These are phyloP conservation scores for Typhlomys cinereus DNA, from an alignment of 2,113 vertebrate species.

Conservation along the genomic window DNA sequence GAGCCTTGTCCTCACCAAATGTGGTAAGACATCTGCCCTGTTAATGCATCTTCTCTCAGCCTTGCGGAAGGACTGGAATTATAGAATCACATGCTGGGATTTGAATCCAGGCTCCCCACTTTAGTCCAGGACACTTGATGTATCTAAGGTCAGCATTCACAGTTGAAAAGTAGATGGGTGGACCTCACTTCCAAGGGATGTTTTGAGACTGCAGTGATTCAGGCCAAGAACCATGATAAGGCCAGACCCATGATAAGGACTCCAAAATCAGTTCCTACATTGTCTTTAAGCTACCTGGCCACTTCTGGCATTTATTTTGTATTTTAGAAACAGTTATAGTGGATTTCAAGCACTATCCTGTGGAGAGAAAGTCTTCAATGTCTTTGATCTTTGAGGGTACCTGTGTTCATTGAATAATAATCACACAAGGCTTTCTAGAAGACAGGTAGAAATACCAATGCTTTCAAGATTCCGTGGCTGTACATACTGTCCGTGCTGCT, in stretches of 20 bases:
- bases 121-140: not conserved
- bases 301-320: not conserved
- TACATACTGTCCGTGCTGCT: not conserved
- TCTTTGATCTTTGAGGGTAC: not conserved
- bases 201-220: not conserved
- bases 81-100: no score
- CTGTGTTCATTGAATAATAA: constrained; percentile 29
- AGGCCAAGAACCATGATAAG: not conserved
- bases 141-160: not conserved
- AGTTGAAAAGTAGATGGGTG: not conserved
- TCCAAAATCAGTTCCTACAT: not conserved
- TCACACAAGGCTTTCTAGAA: not conserved
- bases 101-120: not conserved
- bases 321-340: not conserved
- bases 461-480: not conserved
- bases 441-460: not conserved
- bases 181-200: not conserved
- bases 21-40: not conserved
- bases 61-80: not conserved
- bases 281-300: not conserved
- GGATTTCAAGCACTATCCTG: not conserved
- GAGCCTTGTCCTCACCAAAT: not conserved
- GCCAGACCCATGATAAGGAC: not conserved
- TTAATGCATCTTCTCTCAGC: not conserved
- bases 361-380: constrained; percentile 15